Conservation (phyloP, 2,888 invertebrate genomes). For the Pycnomerus fuliginosus region DNA sequence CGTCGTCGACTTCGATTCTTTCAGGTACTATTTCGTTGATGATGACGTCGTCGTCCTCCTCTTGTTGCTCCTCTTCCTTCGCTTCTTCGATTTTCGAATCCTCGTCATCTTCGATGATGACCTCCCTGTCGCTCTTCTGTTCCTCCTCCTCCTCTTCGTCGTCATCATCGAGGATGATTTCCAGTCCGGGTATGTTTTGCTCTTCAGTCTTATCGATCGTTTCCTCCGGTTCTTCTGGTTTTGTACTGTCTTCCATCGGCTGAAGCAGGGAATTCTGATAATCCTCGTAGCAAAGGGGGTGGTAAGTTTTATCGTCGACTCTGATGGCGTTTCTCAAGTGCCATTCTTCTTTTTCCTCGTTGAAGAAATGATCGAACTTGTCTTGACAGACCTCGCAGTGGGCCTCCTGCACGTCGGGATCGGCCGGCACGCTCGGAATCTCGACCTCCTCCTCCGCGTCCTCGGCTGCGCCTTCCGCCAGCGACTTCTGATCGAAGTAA, state of each 20-base stretch:
- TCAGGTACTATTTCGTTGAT: constrained; percentile 68
- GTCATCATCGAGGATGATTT: constrained; percentile 48
- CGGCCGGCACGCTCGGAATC: constrained; percentile 72
- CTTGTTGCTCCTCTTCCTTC: constrained; percentile 46
- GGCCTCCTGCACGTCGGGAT: constrained; percentile 63
- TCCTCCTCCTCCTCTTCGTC: constrained; percentile 48
- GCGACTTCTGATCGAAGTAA: constrained; percentile 75
- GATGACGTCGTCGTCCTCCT: constrained; percentile 69
- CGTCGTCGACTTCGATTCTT: constrained; percentile 65
- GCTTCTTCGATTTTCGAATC: constrained; percentile 29
- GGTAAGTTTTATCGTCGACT: constrained; percentile 76
- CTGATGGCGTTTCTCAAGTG: constrained; percentile 81
- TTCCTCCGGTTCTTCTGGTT: constrained; percentile 34
- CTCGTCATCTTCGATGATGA: constrained; percentile 38
- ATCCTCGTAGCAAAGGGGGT: constrained; percentile 89
- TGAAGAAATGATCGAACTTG: constrained; percentile 91
- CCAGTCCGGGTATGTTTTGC: constrained; percentile 55
- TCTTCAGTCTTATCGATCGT: constrained; percentile 43
- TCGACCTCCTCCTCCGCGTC: constrained; percentile 61
- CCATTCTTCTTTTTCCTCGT: constrained; percentile 98
- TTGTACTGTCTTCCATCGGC: constrained; percentile 39
- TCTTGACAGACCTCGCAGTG: constrained; percentile 90
- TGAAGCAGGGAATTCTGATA: constrained; percentile 63
- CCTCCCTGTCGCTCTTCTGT: constrained; percentile 39
- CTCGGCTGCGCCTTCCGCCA: constrained; percentile 59